Evolutionary conservation across 2,113 vertebrate species (phyloP).

Genomic region (Pandion haliaetus): DNA sequence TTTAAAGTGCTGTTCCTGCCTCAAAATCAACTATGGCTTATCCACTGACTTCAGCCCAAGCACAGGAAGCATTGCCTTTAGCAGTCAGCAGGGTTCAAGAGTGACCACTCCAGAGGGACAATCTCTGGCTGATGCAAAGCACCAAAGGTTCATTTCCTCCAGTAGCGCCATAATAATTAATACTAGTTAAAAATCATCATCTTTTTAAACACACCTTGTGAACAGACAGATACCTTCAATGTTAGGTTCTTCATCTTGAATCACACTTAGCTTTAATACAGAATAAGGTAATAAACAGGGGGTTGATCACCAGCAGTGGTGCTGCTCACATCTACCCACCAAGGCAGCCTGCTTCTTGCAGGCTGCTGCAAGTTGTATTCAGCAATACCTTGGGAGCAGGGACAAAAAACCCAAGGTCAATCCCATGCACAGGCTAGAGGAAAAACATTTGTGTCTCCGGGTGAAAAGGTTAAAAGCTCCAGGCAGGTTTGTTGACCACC

Average conservation of each 20-base stretch:
- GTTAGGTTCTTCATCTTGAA: not conserved
- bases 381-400: not conserved
- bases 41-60: not conserved
- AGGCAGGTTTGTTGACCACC: not conserved
- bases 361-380: not conserved
- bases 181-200: not conserved
- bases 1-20: not conserved
- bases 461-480: not conserved
- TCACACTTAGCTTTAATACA: not conserved
- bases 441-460: not conserved
- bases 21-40: not conserved
- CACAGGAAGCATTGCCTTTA: not conserved
- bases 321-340: not conserved
- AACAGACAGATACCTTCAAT: not conserved
- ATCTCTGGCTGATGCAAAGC: not conserved
- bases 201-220: not conserved
- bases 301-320: accelerated
- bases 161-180: not conserved
- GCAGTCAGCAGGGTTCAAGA: not conserved
- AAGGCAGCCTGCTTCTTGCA: not conserved
- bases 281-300: not conserved
- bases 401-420: not conserved
- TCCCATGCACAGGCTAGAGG: not conserved
- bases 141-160: not conserved
- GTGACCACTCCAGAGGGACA: too few relatives aligned